These are phyloP conservation scores for Nettapus auritus DNA, from an alignment of 2,113 vertebrate genomes.

Conservation along the genomic window DNA sequence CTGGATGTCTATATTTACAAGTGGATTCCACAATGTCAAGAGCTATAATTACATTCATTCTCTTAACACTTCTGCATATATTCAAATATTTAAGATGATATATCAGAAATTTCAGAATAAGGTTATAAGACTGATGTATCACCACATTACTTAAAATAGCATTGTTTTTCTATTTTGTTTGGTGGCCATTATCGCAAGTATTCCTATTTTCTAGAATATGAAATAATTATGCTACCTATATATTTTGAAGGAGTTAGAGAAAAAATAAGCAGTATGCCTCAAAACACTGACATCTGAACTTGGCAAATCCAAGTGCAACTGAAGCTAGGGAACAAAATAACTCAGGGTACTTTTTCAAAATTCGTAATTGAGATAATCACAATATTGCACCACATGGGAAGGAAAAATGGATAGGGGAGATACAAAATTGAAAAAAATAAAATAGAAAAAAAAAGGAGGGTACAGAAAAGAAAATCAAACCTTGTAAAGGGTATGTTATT, in stretches of 20 bases:
- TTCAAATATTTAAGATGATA: constrained; percentile 5
- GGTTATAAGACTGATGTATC: background rate
- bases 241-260: background rate
- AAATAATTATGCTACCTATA: background rate
- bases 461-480: background rate
- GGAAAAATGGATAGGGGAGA: background rate
- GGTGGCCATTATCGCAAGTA: background rate
- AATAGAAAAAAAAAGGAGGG: background rate
- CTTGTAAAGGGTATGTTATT: background rate
- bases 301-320: background rate
- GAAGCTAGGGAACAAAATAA: background rate
- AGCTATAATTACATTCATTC: constrained; percentile 33
- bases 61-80: constrained; percentile 8
- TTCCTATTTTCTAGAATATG: background rate
- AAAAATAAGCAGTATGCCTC: background rate
- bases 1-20: background rate
- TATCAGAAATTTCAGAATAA: constrained; percentile 40
- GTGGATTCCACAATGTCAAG: background rate
- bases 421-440: background rate
- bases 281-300: constrained; percentile 10
- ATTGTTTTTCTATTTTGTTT: constrained; percentile 44
- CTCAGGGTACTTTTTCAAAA: background rate
- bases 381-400: background rate
- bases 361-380: background rate
- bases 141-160: background rate